These are phyloP conservation scores for Mustela erminea DNA, from an alignment of 2,797 vertebrate species.

Conservation along the genomic window DNA sequence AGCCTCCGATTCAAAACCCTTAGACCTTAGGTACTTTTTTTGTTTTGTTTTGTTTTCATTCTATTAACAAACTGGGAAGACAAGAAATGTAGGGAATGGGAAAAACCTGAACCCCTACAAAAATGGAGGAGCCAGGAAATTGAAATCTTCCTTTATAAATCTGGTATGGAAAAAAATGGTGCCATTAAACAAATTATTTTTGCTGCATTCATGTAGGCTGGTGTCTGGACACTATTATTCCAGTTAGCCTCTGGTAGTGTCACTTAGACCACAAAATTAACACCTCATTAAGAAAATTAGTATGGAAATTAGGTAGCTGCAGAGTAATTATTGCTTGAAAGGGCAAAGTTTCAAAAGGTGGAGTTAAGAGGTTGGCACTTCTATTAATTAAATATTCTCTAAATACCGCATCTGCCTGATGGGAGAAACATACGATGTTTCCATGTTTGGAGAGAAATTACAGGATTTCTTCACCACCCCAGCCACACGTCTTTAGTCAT, in stretches of 20 bases:
- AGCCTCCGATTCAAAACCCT: not conserved
- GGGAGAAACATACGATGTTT: not conserved
- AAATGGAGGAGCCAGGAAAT: not conserved
- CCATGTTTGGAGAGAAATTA: not conserved
- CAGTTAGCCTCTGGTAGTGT: not conserved
- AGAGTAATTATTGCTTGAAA: slow-evolving; percentile 46
- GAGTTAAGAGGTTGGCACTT: slow-evolving; percentile 36
- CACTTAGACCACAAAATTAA: slow-evolving; percentile 45
- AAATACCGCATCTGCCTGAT: not conserved
- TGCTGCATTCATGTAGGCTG: not conserved
- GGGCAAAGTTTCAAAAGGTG: slow-evolving; percentile 42
- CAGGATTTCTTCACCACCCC: not conserved
- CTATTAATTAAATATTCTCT: slow-evolving; percentile 53
- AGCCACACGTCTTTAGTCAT: not conserved
- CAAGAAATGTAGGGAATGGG: not conserved
- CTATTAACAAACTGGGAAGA: not conserved
- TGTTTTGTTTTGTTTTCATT: not conserved
- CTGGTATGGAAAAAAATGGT: not conserved
- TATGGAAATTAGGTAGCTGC: slow-evolving; percentile 49
- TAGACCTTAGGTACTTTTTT: not conserved
- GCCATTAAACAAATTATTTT: not conserved
- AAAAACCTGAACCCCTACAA: not conserved
- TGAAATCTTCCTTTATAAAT: not conserved
- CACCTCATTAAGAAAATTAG: slow-evolving; percentile 65
- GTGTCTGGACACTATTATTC: slow-evolving; percentile 1